Evolutionary conservation across 2,797 vertebrate species (phyloP).

Genomic region (Menidia menidia): DNA sequence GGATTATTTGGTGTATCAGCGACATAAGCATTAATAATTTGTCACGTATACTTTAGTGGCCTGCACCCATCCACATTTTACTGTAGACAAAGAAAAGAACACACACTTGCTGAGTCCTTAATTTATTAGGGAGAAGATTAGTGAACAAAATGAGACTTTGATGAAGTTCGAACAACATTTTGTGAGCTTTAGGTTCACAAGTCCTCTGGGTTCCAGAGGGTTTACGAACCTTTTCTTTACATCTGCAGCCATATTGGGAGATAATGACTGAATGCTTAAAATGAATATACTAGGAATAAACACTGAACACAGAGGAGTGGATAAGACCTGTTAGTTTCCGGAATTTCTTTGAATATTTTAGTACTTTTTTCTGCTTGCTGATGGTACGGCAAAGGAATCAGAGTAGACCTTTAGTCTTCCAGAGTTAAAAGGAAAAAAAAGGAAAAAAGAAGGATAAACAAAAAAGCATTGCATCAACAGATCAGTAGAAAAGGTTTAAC

Average conservation of each 20-base stretch:
- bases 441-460: background rate
- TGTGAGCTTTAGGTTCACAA: slow-evolving; percentile 9
- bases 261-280: background rate
- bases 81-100: background rate
- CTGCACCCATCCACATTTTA: background rate
- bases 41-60: too few species aligned
- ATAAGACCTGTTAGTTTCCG: background rate
- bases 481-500: slow-evolving; percentile 35
- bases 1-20: too few species aligned
- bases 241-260: slow-evolving; percentile 4
- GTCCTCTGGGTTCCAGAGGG: background rate
- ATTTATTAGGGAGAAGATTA: slow-evolving; percentile 17
- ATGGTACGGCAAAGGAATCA: background rate
- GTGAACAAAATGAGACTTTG: slow-evolving; percentile 1
- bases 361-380: background rate
- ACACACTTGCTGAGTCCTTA: background rate
- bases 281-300: background rate
- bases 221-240: background rate
- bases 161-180: slow-evolving; percentile 5
- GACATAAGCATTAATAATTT: too few species aligned
- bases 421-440: background rate
- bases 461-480: slow-evolving; percentile 37
- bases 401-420: background rate
- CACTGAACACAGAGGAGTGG: background rate
- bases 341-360: background rate